These are phyloP conservation scores for Pseudochirops cupreus DNA, from an alignment of 2,797 vertebrate species.

Conservation along the genomic window DNA sequence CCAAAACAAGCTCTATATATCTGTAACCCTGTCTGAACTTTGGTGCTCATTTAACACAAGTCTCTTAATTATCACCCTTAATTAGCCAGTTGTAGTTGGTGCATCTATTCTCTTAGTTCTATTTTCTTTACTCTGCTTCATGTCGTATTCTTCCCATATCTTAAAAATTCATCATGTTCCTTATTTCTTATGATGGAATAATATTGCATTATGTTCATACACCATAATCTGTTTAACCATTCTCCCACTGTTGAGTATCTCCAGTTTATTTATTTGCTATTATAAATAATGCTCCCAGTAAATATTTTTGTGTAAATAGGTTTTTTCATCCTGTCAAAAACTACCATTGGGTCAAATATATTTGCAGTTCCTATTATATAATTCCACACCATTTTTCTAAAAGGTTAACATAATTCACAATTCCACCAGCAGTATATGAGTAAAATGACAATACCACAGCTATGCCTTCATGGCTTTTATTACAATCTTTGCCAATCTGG, in stretches of 20 bases:
- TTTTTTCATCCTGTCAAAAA: too few species aligned
- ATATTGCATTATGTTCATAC: not conserved
- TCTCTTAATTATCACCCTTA: not conserved
- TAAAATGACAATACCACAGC: too few species aligned
- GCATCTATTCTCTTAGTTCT: not conserved
- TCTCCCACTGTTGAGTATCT: not conserved
- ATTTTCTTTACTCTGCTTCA: not conserved
- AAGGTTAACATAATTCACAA: too few species aligned
- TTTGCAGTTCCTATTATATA: too few species aligned
- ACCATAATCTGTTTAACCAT: not conserved
- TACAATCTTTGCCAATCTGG: too few species aligned
- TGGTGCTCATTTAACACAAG: not conserved
- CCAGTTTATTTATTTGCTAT: not conserved
- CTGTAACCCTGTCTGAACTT: not conserved
- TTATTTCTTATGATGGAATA: not conserved
- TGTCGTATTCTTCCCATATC: not conserved
- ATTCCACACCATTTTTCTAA: too few species aligned
- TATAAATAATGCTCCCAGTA: too few species aligned
- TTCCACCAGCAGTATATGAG: too few species aligned
- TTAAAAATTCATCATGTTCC: not conserved
- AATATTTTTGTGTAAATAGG: too few species aligned
- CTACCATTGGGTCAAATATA: too few species aligned
- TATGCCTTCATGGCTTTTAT: too few species aligned
- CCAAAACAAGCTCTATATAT: not conserved
- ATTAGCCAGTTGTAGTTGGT: not conserved